These are phyloP conservation scores for Styela clava DNA, from an alignment of 23 tunicate species.

Conservation along the genomic window DNA sequence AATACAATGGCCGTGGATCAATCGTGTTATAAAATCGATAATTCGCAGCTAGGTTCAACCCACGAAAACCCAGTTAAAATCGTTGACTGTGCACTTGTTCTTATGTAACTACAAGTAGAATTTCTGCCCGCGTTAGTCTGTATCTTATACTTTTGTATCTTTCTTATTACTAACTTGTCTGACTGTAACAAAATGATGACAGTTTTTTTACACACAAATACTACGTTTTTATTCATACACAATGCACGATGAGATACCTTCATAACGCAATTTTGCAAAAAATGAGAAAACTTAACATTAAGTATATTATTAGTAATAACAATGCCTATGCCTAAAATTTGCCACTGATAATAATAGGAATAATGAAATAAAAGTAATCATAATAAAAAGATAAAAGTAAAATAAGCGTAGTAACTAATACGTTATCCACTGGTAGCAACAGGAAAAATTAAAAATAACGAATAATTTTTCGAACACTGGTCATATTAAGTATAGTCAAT, in stretches of 20 bases:
- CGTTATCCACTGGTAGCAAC: background rate
- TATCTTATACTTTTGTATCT: too few species aligned
- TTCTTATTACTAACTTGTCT: too few species aligned
- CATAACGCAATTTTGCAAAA: background rate
- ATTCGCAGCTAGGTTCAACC: too few species aligned
- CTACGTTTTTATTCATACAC: constrained; percentile 28
- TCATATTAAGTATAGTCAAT: background rate
- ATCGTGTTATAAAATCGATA: too few species aligned
- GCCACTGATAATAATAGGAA: constrained; percentile 11
- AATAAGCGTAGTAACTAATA: constrained; percentile 9
- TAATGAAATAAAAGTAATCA: background rate
- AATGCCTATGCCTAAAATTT: constrained; percentile 25
- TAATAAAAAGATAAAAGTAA: background rate
- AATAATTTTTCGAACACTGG: background rate
- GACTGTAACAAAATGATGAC: background rate
- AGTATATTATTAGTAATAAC: constrained; percentile 15
- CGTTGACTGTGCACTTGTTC: too few species aligned
- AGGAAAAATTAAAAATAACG: background rate
- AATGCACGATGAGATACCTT: constrained; percentile 23
- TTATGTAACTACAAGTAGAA: too few species aligned
- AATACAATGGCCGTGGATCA: too few species aligned
- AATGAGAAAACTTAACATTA: constrained; percentile 23
- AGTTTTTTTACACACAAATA: constrained; percentile 5
- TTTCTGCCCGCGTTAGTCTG: too few species aligned
- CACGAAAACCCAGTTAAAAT: too few species aligned